Evolutionary conservation across 2,113 vertebrate species (phyloP).

Genomic region (Mungos mungo): DNA sequence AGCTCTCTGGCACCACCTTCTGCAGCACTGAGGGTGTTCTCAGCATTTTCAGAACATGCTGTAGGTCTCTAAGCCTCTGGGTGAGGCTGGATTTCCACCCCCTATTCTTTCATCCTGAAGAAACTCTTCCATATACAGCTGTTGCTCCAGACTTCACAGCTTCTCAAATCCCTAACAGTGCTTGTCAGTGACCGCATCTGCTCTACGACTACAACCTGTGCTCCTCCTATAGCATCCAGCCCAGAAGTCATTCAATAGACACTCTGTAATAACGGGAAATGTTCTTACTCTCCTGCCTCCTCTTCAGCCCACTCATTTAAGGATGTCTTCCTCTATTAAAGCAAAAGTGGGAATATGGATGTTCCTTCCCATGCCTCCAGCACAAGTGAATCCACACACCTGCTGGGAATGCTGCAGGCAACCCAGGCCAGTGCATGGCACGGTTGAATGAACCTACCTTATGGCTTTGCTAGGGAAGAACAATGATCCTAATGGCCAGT

Average conservation of each 20-base stretch:
- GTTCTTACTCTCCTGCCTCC: not conserved
- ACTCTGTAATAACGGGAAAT: not conserved
- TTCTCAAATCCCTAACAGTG: not conserved
- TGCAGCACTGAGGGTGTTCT: not conserved
- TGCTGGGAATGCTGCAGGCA: not conserved
- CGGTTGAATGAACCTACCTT: not conserved
- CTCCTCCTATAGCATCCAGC: not conserved
- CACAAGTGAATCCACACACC: not conserved
- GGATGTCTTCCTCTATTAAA: not conserved
- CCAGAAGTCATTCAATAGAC: not conserved
- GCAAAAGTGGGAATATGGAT: not conserved
- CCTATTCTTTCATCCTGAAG: not conserved
- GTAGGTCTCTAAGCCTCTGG: not conserved
- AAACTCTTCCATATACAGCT: not conserved
- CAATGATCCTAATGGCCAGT: constrained; percentile 1
- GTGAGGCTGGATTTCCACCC: not conserved
- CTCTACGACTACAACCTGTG: not conserved
- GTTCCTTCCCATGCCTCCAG: not conserved
- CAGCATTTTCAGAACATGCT: not conserved
- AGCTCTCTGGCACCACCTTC: constrained; percentile 58
- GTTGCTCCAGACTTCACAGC: not conserved
- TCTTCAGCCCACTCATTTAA: not conserved
- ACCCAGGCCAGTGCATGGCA: not conserved
- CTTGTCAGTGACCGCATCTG: not conserved
- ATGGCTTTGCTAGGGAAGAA: constrained; percentile 32